Evolutionary conservation across 2,113 vertebrate genomes (phyloP), one percentile per base, ranked within the genome.

Genomic region (Chionodraco myersi): DNA sequence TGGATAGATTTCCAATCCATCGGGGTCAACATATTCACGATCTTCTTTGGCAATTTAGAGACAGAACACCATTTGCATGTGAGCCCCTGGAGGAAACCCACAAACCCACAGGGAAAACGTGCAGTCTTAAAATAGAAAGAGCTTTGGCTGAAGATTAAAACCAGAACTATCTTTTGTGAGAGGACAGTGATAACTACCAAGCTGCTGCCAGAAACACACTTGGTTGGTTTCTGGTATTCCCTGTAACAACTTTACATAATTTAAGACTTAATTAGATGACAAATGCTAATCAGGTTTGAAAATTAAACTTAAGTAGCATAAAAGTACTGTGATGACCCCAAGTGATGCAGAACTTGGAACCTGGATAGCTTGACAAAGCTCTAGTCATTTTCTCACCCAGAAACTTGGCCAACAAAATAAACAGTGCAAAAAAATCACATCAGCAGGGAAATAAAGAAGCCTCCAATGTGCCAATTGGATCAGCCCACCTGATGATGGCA

Each of bases 401-500:
- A 64, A 58, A 57, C 66, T 75, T 75, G 44, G 26, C 36, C 12
- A 44, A 57, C 49, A 64, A 75, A 76, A 72, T 70, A 23, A 30
- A 12, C 30, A 63, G 71, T 80, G 66, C 63, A 82, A 82, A 86
- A 52, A 56, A 84, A 82, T 80, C 68, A 79, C 56, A 72, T 87
- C 73, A 73, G 71, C 15, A 14, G 45, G 67, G 71, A 86, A 83
- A 87, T 72, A 83, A 86, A 23, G 57, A 74, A 64, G 59, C 75
- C 79, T 79, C 51, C 49, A 75, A 82, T 79, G 44, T 61, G 56
- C 30, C 52, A 87, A 87, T 62, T 73, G 74, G 79, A 80, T 87
- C 53, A 79, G 70, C 47, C 30, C 76, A 89, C 79, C 79, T 78
- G 49, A 66, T 48, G 62, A 74, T 66, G n/a, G 60, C 72, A 48